These are phyloP conservation scores for Cheumatopsyche charites DNA, from an alignment of 1,140 invertebrate species.

Conservation along the genomic window DNA sequence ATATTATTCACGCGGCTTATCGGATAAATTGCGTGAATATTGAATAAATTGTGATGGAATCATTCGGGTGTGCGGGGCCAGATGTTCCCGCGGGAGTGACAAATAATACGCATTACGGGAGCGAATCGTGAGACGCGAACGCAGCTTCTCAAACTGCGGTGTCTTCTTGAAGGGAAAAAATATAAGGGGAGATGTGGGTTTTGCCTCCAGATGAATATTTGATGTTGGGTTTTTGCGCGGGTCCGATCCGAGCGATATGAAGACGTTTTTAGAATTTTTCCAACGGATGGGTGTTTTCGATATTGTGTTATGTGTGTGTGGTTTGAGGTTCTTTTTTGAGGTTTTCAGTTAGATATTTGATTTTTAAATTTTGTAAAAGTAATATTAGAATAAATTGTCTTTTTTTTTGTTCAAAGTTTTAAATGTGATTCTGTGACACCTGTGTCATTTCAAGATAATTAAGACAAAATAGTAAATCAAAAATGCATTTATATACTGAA, in stretches of 20 bases:
- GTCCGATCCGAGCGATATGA: neutral
- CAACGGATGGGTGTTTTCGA: too few relatives aligned
- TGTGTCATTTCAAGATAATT: neutral
- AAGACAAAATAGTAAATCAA: too few relatives aligned
- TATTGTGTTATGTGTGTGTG: too few relatives aligned
- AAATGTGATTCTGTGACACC: neutral
- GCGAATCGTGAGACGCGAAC: slow-evolving; percentile 28
- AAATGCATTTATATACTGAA: too few relatives aligned
- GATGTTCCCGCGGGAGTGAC: slow-evolving; percentile 47
- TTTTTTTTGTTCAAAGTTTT: neutral
- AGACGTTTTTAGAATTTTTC: slow-evolving; percentile 22
- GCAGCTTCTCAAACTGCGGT: slow-evolving; percentile 8
- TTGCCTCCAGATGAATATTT: neutral
- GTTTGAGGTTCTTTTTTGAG: too few relatives aligned
- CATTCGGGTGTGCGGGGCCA: slow-evolving; percentile 41
- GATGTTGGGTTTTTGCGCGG: neutral
- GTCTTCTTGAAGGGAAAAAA: neutral
- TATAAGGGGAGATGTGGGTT: neutral
- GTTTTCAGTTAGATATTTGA: too few relatives aligned
- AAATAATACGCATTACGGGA: slow-evolving; percentile 48
- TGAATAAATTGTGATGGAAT: slow-evolving; percentile 46
- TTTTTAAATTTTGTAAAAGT: too few relatives aligned
- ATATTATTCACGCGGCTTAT: slow-evolving; percentile 39
- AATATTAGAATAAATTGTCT: neutral
- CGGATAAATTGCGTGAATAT: slow-evolving; percentile 40